These are phyloP conservation scores for Neopelma chrysocephalum DNA, from an alignment of 2,797 vertebrate genomes.

Conservation along the genomic window DNA sequence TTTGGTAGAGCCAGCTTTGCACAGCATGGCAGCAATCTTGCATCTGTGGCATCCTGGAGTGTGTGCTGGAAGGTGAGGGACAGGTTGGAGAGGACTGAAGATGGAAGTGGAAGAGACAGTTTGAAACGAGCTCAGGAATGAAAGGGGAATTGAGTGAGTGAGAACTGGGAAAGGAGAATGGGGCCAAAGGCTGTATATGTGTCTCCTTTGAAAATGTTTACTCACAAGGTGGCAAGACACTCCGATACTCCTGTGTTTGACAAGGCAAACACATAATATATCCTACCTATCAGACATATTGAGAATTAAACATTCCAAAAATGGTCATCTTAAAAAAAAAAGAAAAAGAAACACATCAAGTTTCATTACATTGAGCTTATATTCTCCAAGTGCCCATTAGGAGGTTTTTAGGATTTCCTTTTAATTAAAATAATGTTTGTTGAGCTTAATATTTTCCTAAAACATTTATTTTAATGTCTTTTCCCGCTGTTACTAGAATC, in stretches of 20 bases:
- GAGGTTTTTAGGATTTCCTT: constrained; percentile 53
- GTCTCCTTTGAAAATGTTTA: background rate
- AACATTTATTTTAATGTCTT: constrained; percentile 46
- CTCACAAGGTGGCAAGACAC: background rate
- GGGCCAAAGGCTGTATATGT: background rate
- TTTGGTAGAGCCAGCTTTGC: background rate
- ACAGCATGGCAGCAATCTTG: background rate
- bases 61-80: background rate
- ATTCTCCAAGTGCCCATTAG: constrained; percentile 53
- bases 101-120: background rate
- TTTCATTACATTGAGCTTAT: constrained; percentile 47
- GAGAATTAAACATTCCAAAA: background rate
- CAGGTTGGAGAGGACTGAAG: background rate
- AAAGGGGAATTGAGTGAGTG: background rate
- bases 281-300: background rate
- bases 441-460: constrained; percentile 57
- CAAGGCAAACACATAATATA: background rate
- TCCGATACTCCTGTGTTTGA: background rate
- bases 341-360: background rate
- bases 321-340: background rate
- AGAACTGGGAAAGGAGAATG: background rate
- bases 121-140: background rate
- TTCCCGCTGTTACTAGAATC: constrained; percentile 5
- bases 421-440: constrained; percentile 63
- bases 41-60: background rate